These are phyloP conservation scores for Penaeus vannamei DNA, from an alignment of 1,140 invertebrate species.

Conservation along the genomic window DNA sequence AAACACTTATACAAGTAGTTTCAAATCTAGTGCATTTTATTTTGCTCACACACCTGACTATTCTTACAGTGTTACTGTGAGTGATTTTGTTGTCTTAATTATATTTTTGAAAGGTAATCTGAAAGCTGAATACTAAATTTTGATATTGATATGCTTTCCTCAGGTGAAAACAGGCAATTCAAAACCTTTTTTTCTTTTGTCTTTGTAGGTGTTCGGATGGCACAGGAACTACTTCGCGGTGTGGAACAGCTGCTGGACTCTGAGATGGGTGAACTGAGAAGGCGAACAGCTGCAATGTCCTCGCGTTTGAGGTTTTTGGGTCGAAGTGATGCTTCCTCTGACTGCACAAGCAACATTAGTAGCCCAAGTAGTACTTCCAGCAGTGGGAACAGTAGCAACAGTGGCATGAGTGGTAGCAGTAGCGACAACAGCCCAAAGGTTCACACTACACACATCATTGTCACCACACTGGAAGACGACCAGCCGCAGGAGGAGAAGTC, in stretches of 20 bases:
- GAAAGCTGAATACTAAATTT: background rate
- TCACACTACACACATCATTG: conserved; percentile 45
- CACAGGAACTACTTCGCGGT: conserved; percentile 57
- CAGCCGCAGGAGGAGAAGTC: background rate
- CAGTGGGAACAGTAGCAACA: conserved; percentile 36
- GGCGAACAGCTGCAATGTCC: conserved; percentile 56
- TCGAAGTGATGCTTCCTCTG: conserved; percentile 45
- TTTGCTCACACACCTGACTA: no score
- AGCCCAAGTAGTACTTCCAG: conserved; percentile 32
- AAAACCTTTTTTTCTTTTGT: background rate
- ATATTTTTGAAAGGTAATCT: background rate
- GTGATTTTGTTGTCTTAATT: background rate
- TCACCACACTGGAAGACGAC: conserved; percentile 41
- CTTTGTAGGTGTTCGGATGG: conserved; percentile 51
- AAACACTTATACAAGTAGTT: no score
- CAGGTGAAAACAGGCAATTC: no score
- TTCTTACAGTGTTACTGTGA: no score
- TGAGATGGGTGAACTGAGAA: conserved; percentile 56
- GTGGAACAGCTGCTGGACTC: conserved; percentile 64
- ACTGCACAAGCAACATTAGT: conserved; percentile 31
- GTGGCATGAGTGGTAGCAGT: conserved; percentile 23
- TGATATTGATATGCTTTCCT: no score
- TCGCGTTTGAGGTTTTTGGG: conserved; percentile 54
- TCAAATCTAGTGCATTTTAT: no score
- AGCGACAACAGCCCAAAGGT: conserved; percentile 19